Evolutionary conservation across 2,797 vertebrate species (phyloP), one percentile per base, ranked within the genome.

Genomic region (Pseudotriccus pelzelni): DNA sequence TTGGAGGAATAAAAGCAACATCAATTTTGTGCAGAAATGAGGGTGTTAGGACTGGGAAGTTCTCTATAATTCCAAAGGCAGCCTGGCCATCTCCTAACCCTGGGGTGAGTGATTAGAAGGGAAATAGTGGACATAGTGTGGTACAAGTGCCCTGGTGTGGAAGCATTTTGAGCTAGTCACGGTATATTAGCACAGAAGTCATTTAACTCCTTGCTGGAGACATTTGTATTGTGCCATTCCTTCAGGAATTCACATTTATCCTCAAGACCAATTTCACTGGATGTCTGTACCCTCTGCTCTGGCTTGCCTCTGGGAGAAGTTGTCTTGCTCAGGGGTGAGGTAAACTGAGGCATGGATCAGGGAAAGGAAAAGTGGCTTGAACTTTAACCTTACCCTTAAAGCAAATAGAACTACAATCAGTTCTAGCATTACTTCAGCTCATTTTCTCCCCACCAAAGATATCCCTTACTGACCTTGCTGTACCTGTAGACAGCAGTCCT

Each of bases 11-110:
- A 19, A 99, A 98, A 97, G 93, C 98, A 72, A 96, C 92, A 2
- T 96, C 96, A 60, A 96, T 99, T 86, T 39, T 96, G 60, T 99
- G 99, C 96, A 98, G 93, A 93, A 99, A 99, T 53, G 97, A 98
- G 50, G 99, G 99, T 50, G 93, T 97, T 79, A 99, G 98, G 20
- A 3, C 92, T 4, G 99, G 98, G 53, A 98, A 96, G 14, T 99
- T 99, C 97, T 99, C 98, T 64, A 91, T 99, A 30, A 98, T 99
- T 95, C 98, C 99, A 3, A 98, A 98, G 88, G 97, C 94, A 32
- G 95, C 97, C 89, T 99, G 99, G 98, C 98, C 99, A 7, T 97
- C 98, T 5, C 96, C 98, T 4, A 97, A 98, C 88, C 98, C 98
- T 21, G 96, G 96, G 98, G 99, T 99, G 97, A 97, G 98, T 87